Conservation (phyloP, 2,113 vertebrate genomes). For the Prionailurus bengalensis region DNA sequence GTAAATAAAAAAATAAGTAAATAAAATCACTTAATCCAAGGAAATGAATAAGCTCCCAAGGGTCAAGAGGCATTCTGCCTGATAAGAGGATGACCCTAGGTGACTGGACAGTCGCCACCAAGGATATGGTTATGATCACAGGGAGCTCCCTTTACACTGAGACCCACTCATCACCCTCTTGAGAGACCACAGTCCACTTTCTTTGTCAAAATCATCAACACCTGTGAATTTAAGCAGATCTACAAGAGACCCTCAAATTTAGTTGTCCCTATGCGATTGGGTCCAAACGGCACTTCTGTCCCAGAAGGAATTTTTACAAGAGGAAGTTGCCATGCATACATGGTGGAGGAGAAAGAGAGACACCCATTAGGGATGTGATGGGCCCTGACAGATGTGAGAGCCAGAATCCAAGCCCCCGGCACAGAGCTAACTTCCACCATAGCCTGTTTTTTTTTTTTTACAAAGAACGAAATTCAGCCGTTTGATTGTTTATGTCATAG, state of each 20-base stretch:
- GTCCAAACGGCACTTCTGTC: neutral
- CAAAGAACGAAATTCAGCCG: neutral
- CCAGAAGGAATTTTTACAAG: neutral
- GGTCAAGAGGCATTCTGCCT: neutral
- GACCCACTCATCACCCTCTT: neutral
- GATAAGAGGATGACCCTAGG: neutral
- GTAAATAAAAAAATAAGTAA: too few species aligned
- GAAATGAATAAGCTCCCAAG: neutral
- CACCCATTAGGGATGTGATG: rapidly evolving
- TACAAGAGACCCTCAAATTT: neutral
- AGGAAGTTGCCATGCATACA: too few species aligned
- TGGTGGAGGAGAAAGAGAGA: too few species aligned
- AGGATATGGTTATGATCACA: rapidly evolving
- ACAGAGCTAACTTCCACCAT: rapidly evolving
- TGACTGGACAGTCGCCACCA: rapidly evolving
- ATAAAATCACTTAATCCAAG: constrained; percentile 2
- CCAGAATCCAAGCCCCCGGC: neutral
- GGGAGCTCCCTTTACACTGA: neutral
- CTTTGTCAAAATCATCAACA: neutral
- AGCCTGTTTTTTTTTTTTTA: too few species aligned
- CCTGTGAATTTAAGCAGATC: neutral
- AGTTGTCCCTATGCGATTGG: rapidly evolving
- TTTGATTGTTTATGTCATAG: neutral
- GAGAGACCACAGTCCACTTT: neutral
- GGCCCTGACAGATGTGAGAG: neutral